Base-by-base conservation (phyloP, 1,140 invertebrate genomes). In the Amphibalanus amphitrite region DNA sequence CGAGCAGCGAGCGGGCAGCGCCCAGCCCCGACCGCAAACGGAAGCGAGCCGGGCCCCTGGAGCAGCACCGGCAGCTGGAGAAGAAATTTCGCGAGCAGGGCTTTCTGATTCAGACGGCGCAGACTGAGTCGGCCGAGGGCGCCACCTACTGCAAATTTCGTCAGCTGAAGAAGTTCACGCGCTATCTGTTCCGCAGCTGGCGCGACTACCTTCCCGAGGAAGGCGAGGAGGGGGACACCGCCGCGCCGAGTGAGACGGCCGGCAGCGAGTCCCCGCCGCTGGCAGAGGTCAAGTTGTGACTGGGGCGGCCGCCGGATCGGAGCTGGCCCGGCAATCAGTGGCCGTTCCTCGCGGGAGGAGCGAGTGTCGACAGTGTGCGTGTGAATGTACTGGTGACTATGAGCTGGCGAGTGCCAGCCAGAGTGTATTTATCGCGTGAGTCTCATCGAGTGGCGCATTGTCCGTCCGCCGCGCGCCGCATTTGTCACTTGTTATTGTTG, bases 131-230 rank as follows among this genome's bases (percentile, higher is more conserved):
- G 0, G 92, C 91, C 0, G 91, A 94, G 79, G 92, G 92, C 0
- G 91, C 92, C 0, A 94, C 92, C 0, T 95, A 94, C 77, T 95
- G 92, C 80, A 95, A 95, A 79, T 95, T 95, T 78, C 82, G 92
- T 67, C 92, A 95, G 77, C 80, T 95, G 20, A 83, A 91, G 73
- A 95, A 95, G 78, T 95, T 95, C 76, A 95, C 92, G 0, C 84
- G 92, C 33, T 95, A 95, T 79, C 82, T 95, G 67, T 93, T 94
- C 75, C 84, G 92, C 71, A 93, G 90, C 77, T 95, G 92, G 92
- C 93, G 93, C 78, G 90, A 94, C 79, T 93, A 95, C 79, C 82
- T 95, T 28, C 92, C 92, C 0, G 90, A 78, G 69, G 77, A 78
- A 73, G 74, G 78, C 17, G 76, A 78, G 47, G 74, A 71, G 67